These are phyloP conservation scores for Scaptomyza hsui DNA, from an alignment of 1,140 invertebrate species.

Conservation along the genomic window DNA sequence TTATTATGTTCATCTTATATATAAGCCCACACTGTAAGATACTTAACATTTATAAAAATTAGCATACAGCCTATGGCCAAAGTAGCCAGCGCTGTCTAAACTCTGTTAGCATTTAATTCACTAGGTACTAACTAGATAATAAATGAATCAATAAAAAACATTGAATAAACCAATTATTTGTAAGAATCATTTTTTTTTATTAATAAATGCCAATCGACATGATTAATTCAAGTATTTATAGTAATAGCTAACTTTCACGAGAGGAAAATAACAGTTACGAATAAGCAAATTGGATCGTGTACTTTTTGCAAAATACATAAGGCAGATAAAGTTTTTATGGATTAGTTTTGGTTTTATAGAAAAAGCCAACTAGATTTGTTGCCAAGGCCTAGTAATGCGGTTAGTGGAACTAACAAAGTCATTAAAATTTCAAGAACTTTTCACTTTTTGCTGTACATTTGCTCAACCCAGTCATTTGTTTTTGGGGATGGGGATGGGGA, in stretches of 20 bases:
- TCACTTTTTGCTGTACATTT: background rate
- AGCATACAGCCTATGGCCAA: no score
- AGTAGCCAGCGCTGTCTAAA: no score
- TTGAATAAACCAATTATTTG: no score
- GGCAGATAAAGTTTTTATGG: background rate
- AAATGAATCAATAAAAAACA: no score
- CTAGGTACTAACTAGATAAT: no score
- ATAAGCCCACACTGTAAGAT: no score
- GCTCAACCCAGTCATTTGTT: background rate
- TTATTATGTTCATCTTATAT: no score
- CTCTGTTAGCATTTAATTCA: no score
- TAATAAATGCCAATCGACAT: no score
- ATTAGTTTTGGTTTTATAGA: background rate
- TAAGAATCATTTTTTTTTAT: no score
- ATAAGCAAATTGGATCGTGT: background rate
- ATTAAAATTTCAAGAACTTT: slow-evolving; percentile 7
- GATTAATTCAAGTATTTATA: background rate
- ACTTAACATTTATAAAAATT: no score
- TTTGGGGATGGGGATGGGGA: background rate
- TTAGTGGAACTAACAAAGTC: background rate
- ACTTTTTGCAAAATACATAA: background rate
- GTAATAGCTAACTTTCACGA: background rate
- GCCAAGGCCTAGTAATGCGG: background rate
- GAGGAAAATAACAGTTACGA: background rate
- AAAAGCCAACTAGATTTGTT: background rate